Conservation (phyloP, 2,113 vertebrate genomes). For the Mormoops blainvillei region DNA sequence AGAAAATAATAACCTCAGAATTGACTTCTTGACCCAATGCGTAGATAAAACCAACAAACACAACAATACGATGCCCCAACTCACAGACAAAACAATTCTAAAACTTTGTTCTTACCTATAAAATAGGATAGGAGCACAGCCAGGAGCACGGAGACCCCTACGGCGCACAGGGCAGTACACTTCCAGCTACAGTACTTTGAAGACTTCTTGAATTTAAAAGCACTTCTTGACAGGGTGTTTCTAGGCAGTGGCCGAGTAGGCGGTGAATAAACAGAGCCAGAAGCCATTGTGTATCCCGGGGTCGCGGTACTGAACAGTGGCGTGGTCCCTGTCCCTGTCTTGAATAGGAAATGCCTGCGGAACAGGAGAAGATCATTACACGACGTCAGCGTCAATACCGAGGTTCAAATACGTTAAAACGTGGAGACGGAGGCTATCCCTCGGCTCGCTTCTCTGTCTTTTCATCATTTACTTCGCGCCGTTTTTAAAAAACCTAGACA, state of each 20-base stretch:
- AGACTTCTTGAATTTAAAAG: constrained; percentile 99
- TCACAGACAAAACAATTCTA: not conserved
- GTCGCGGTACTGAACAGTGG: constrained; percentile 96
- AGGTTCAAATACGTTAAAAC: not conserved
- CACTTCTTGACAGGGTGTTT: constrained; percentile 95
- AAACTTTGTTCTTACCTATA: constrained; percentile 86
- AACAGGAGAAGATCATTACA: constrained; percentile 47
- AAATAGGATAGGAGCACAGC: constrained; percentile 96
- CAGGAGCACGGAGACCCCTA: constrained; percentile 93
- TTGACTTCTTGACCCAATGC: not conserved
- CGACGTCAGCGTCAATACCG: accelerated
- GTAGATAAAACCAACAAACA: not conserved
- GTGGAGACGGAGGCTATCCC: accelerated
- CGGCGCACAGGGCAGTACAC: constrained; percentile 94
- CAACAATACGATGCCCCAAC: not conserved
- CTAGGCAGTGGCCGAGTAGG: constrained; percentile 94
- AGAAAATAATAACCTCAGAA: not conserved
- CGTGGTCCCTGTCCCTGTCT: constrained; percentile 96
- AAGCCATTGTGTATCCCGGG: constrained; percentile 98
- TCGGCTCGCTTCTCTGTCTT: not conserved
- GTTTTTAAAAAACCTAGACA: not conserved
- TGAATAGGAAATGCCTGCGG: constrained; percentile 98
- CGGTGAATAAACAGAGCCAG: constrained; percentile 97
- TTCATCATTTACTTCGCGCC: not conserved
- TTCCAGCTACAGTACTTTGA: constrained; percentile 98